phyloP scores from a whole-genome alignment of 2,113 vertebrate species.

The Ctenodactylus gundi region DNA sequence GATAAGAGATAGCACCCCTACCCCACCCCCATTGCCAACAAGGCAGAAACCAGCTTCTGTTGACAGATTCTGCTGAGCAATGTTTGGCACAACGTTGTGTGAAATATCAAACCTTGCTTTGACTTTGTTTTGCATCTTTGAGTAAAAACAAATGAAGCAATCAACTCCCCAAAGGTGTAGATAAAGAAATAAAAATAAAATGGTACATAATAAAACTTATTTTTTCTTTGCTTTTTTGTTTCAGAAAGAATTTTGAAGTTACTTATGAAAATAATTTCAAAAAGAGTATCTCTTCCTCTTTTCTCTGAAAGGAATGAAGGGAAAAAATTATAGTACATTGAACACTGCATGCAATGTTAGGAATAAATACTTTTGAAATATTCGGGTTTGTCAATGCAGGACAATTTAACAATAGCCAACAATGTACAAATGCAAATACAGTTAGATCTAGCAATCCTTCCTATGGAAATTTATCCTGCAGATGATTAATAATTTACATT shows the following conservation, averaged over 20 bases:
- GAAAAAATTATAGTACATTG: slow-evolving; percentile 15
- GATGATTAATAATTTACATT: slow-evolving; percentile 42
- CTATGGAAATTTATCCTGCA: slow-evolving; percentile 25
- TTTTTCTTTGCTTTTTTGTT: background rate
- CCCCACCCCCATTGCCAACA: no score
- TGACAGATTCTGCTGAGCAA: background rate
- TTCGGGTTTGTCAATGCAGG: background rate
- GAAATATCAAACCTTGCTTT: background rate
- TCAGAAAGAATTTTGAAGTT: slow-evolving; percentile 42
- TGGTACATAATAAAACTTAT: background rate
- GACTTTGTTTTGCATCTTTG: background rate
- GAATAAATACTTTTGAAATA: background rate
- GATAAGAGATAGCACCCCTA: background rate
- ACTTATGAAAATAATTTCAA: slow-evolving; percentile 25
- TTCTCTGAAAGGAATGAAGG: background rate
- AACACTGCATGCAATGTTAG: background rate
- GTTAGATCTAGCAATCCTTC: slow-evolving; percentile 19
- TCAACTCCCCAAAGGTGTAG: no score
- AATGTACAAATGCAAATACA: slow-evolving; percentile 49
- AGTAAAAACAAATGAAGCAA: slow-evolving; percentile 48
- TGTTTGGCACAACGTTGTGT: background rate
- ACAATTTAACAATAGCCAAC: slow-evolving; percentile 41
- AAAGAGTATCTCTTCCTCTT: background rate
- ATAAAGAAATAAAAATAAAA: slow-evolving; percentile 7
- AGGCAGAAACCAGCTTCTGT: no score